These are phyloP conservation scores for Drosophila ogumai DNA, from an alignment of 1,140 invertebrate genomes.

Conservation along the genomic window DNA sequence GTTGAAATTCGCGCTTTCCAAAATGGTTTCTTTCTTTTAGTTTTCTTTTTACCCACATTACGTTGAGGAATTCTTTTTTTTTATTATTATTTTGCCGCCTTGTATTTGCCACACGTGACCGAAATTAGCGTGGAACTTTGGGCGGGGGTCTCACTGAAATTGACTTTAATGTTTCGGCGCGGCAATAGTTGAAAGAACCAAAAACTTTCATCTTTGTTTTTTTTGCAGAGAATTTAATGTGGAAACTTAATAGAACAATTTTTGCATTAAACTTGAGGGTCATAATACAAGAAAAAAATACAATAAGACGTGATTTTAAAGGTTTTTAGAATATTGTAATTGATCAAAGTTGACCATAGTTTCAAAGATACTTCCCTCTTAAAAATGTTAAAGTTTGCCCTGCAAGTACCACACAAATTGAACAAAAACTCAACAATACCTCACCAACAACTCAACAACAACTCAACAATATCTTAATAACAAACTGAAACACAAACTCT, in stretches of 20 bases:
- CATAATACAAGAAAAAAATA: neutral
- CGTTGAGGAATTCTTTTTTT: conserved; percentile 7
- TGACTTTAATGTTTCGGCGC: conserved; percentile 31
- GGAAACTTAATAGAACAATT: neutral
- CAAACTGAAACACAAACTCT: neutral
- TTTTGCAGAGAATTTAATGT: neutral
- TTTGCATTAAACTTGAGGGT: neutral
- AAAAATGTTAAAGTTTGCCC: neutral
- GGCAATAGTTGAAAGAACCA: conserved; percentile 10
- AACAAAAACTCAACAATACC: neutral
- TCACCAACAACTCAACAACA: neutral
- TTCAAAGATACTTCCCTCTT: neutral
- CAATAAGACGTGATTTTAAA: neutral
- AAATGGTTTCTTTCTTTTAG: conserved; percentile 4
- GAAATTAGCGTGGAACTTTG: conserved; percentile 32
- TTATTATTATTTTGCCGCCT: neutral
- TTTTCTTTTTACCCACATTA: neutral
- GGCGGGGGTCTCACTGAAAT: conserved; percentile 27
- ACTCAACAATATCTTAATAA: no score
- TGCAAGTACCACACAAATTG: neutral
- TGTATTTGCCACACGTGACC: conserved; percentile 22
- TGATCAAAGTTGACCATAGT: neutral
- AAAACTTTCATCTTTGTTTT: conserved; percentile 27
- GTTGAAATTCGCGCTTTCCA: conserved; percentile 37
- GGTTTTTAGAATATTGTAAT: neutral